Percentiles rank a stretch among this genome's conserved stretches.
phyloP scores from a whole-genome alignment of 2,113 vertebrate genomes.

The Gopherus flavomarginatus region DNA sequence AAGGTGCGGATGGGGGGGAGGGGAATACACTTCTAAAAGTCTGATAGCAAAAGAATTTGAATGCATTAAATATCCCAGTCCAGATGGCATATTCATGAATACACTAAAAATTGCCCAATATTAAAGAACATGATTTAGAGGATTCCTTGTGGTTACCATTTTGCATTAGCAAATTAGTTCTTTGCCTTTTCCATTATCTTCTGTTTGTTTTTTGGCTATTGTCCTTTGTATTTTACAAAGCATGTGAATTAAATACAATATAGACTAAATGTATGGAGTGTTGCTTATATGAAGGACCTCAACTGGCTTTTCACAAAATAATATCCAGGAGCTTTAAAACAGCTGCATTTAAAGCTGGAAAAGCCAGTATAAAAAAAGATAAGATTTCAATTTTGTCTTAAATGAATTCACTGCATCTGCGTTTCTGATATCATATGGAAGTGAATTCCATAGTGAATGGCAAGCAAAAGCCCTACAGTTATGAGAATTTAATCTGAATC shows the following conservation, averaged over 20 bases:
- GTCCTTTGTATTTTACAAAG: not conserved
- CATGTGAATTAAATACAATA: conserved; percentile 37
- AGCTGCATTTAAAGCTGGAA: conserved; percentile 71
- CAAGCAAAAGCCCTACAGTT: conserved; percentile 67
- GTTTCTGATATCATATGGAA: conserved; percentile 77
- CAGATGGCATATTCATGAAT: not conserved
- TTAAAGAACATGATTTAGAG: not conserved
- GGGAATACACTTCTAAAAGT: not conserved
- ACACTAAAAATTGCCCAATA: not conserved
- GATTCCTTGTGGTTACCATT: not conserved
- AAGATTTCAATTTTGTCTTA: conserved; percentile 72
- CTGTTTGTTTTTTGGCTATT: conserved; percentile 38
- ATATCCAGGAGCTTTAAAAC: conserved; percentile 71
- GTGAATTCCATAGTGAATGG: conserved; percentile 57
- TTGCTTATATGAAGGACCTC: conserved; percentile 67
- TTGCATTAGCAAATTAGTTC: conserved; percentile 12
- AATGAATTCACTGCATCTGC: conserved; percentile 76
- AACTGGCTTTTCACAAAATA: conserved; percentile 72
- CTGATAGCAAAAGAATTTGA: not conserved
- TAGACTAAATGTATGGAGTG: conserved; percentile 50
- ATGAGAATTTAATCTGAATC: conserved; percentile 66
- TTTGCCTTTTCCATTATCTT: conserved; percentile 31
- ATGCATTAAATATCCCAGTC: not conserved
- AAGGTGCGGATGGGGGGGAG: too few relatives aligned
- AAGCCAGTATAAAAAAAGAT: conserved; percentile 71